A percentile compares a stretch with the other conserved stretches of the same genome.
phyloP scores from a whole-genome alignment of 2,888 invertebrate genomes.

The Drosophila quinaria region DNA sequence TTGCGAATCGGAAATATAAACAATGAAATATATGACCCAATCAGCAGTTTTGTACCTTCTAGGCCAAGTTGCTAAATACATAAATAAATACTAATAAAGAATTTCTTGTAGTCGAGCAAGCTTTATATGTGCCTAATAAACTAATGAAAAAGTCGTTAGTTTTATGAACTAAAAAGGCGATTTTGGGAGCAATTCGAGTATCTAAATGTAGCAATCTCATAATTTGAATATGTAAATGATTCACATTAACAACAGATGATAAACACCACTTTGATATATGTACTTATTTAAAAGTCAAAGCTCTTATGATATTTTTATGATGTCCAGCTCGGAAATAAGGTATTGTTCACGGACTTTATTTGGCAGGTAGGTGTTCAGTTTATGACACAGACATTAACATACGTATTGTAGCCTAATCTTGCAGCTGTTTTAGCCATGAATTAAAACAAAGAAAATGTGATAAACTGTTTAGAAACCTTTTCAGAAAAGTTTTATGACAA shows the following conservation, averaged over 20 bases:
- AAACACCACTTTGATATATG: slow-evolving; percentile 24
- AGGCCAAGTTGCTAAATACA: background rate
- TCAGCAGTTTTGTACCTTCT: background rate
- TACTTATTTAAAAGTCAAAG: slow-evolving; percentile 4
- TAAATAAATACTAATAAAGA: background rate
- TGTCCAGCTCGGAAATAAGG: slow-evolving; percentile 31
- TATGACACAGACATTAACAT: slow-evolving; percentile 50
- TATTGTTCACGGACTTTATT: slow-evolving; percentile 37
- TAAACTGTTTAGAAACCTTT: slow-evolving; percentile 22
- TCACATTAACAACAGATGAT: background rate
- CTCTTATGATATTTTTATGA: slow-evolving; percentile 43
- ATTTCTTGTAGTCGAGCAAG: background rate
- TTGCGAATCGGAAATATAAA: background rate
- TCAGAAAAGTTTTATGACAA: background rate
- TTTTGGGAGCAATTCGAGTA: background rate
- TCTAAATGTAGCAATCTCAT: slow-evolving; percentile 1
- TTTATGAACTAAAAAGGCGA: background rate
- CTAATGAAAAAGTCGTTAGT: background rate
- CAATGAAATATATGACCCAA: background rate
- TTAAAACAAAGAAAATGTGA: slow-evolving; percentile 23
- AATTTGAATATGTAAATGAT: slow-evolving; percentile 1
- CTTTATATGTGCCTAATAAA: background rate
- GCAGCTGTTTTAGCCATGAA: slow-evolving; percentile 19
- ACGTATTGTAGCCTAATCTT: slow-evolving; percentile 42
- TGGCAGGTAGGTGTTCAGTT: slow-evolving; percentile 46